These are phyloP conservation scores for Abramis brama DNA, from an alignment of 2,113 vertebrate species.

Conservation along the genomic window DNA sequence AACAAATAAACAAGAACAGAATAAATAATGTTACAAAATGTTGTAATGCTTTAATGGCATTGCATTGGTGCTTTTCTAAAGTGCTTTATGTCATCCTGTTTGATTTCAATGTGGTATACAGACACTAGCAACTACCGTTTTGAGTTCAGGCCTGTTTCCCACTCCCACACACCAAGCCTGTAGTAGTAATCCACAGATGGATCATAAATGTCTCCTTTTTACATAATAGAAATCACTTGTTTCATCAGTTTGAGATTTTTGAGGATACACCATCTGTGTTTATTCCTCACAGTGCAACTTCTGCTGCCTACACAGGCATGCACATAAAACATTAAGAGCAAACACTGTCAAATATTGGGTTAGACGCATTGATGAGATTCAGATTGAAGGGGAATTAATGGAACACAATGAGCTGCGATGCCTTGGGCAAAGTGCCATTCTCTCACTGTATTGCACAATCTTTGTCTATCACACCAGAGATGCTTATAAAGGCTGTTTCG, in stretches of 20 bases:
- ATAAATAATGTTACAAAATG: conserved; percentile 1
- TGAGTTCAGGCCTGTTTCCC: neutral
- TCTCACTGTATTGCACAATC: conserved; percentile 44
- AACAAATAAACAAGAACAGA: neutral
- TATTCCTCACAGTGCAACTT: conserved; percentile 15
- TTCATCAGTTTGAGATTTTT: neutral
- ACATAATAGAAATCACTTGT: neutral
- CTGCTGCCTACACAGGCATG: conserved; percentile 9
- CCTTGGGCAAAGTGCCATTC: conserved; percentile 28
- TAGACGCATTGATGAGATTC: conserved; percentile 31
- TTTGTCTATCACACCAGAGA: conserved; percentile 19
- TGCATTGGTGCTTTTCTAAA: neutral
- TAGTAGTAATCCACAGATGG: neutral
- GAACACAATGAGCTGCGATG: conserved; percentile 44
- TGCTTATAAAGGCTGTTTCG: conserved; percentile 36
- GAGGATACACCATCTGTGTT: neutral
- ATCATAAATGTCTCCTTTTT: neutral
- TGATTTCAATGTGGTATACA: neutral
- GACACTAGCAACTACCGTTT: neutral
- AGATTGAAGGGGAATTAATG: conserved; percentile 52
- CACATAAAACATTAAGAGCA: conserved; percentile 34
- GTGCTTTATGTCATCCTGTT: neutral
- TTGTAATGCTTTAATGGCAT: neutral
- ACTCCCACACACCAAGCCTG: neutral
- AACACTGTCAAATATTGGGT: conserved; percentile 27